A percentile compares a stretch with the other conserved stretches of the same genome.
phyloP scores from a whole-genome alignment of 1,140 invertebrate species.

The Leptoteleia sp. region DNA sequence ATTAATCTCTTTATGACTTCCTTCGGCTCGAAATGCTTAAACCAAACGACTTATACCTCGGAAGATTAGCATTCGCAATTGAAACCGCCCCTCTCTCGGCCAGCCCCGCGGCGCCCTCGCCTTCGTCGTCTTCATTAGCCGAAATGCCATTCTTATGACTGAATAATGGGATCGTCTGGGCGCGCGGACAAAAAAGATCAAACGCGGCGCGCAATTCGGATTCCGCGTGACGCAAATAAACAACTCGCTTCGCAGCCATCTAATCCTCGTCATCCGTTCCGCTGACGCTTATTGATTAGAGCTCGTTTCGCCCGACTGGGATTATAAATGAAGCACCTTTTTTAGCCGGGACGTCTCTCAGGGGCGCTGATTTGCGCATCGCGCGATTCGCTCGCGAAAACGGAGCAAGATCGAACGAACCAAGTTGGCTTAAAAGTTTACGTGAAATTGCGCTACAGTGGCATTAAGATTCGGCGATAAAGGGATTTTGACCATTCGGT shows the following conservation, averaged over 20 bases:
- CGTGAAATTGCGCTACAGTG: slow-evolving; percentile 57
- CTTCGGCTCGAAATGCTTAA: slow-evolving; percentile 10
- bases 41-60: slow-evolving; percentile 20
- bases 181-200: neutral
- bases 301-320: slow-evolving; percentile 1
- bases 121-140: slow-evolving; percentile 8
- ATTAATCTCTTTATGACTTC: slow-evolving; percentile 6
- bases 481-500: neutral
- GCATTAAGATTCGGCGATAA: neutral
- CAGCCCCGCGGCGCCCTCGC: no score
- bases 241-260: neutral
- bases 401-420: slow-evolving; percentile 7
- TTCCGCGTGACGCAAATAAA: neutral
- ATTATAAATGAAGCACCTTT: slow-evolving; percentile 23
- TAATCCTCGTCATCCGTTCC: slow-evolving; percentile 6
- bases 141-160: neutral
- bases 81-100: neutral
- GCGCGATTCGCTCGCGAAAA: slow-evolving; percentile 16
- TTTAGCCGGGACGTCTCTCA: neutral
- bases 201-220: neutral
- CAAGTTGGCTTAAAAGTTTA: slow-evolving; percentile 27
- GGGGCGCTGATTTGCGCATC: slow-evolving; percentile 31
- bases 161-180: no score
- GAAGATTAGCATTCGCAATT: slow-evolving; percentile 28
- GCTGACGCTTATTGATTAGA: slow-evolving; percentile 12